Conservation (phyloP, 2,888 invertebrate species). For the Athrips mouffetella region DNA sequence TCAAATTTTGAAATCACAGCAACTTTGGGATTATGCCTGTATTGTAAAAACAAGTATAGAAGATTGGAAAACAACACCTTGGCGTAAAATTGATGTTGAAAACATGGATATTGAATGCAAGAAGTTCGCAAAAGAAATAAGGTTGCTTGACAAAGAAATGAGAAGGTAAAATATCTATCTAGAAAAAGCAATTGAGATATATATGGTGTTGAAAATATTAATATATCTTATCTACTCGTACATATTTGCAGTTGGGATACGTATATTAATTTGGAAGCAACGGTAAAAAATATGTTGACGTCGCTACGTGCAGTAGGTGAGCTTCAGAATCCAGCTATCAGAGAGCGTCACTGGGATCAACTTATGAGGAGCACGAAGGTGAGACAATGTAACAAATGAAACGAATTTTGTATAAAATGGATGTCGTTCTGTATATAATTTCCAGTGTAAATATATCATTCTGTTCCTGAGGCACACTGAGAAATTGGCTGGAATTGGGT, state of each 20-base stretch:
- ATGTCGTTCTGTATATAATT: constrained; percentile 41
- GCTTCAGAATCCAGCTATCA: constrained; percentile 96
- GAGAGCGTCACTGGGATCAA: constrained; percentile 98
- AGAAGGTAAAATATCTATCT: constrained; percentile 71
- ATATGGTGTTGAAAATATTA: neutral
- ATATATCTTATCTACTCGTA: too few relatives aligned
- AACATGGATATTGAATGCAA: constrained; percentile 99
- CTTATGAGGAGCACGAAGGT: constrained; percentile 98
- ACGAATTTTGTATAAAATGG: constrained; percentile 29
- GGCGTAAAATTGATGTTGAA: constrained; percentile 98
- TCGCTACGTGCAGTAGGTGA: constrained; percentile 96
- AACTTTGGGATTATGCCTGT: constrained; percentile 96
- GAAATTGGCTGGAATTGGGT: constrained; percentile 33
- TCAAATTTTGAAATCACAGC: constrained; percentile 69
- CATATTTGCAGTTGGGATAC: constrained; percentile 97
- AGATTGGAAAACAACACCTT: constrained; percentile 98
- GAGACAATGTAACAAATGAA: constrained; percentile 24
- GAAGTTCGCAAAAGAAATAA: constrained; percentile 96
- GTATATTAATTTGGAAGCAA: constrained; percentile 91
- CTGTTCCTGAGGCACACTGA: constrained; percentile 35
- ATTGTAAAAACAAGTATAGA: constrained; percentile 95
- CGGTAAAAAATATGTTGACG: constrained; percentile 97
- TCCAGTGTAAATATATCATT: constrained; percentile 38
- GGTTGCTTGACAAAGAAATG: constrained; percentile 97
- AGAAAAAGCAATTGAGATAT: neutral